These are phyloP conservation scores for Caenorhabditis zanzibari DNA, from an alignment of 2,888 invertebrate genomes.

Conservation along the genomic window DNA sequence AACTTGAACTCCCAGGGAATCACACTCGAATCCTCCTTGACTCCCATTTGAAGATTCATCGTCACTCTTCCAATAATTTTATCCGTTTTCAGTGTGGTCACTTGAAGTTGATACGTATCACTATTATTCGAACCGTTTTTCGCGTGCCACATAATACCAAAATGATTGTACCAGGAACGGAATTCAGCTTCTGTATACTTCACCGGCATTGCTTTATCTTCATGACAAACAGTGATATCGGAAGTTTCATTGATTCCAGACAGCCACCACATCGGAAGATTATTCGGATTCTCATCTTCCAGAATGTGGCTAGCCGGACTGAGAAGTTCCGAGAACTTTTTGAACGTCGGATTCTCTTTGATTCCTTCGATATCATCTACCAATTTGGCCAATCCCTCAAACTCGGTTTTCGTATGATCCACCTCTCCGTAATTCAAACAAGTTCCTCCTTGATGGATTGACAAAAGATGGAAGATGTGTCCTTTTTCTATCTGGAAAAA, in stretches of 20 bases:
- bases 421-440: not conserved
- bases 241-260: not conserved
- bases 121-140: not conserved
- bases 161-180: conserved; percentile 5
- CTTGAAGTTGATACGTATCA: not conserved
- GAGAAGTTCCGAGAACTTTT: not conserved
- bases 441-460: not conserved
- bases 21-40: not conserved
- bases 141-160: conserved; percentile 17
- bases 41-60: conserved; percentile 11
- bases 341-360: not conserved
- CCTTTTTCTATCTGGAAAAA: no score
- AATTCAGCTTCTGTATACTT: not conserved
- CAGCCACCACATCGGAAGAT: conserved; percentile 3
- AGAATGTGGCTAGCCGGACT: not conserved
- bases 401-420: not conserved
- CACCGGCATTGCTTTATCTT: not conserved
- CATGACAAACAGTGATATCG: conserved; percentile 11
- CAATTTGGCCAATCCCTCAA: not conserved
- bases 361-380: conserved; percentile 7
- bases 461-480: not conserved
- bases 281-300: not conserved
- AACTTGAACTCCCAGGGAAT: conserved; percentile 19
- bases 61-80: not conserved
- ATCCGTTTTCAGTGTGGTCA: not conserved